phyloP scores from a whole-genome alignment of 2,888 invertebrate genomes.

The Drosophila diplacantha region DNA sequence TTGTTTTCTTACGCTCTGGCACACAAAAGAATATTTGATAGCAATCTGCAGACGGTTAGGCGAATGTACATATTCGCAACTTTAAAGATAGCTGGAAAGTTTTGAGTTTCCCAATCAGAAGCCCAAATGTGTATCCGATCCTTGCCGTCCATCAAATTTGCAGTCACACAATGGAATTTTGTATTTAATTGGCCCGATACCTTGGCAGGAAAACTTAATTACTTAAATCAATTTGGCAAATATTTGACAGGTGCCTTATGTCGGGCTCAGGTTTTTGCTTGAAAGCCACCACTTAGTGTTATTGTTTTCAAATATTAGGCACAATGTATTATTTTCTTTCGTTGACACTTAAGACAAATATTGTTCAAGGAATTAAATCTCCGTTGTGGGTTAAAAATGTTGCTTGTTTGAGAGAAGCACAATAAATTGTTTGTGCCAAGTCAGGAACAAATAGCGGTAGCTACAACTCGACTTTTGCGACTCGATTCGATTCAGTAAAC shows the following conservation, averaged over 20 bases:
- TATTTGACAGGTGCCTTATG: slow-evolving; percentile 6
- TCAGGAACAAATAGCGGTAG: background rate
- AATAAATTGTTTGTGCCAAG: background rate
- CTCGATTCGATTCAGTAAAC: slow-evolving; percentile 6
- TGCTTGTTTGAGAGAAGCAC: background rate
- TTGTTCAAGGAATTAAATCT: background rate
- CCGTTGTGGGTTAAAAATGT: background rate
- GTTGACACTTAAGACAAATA: background rate
- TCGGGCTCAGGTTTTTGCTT: background rate
- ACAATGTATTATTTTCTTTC: background rate
- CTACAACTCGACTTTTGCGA: background rate
- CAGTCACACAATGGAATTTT: slow-evolving; percentile 1
- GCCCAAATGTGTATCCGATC: background rate
- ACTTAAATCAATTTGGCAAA: slow-evolving; percentile 11
- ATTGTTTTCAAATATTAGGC: background rate
- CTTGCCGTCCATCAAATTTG: background rate
- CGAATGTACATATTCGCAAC: slow-evolving; percentile 19
- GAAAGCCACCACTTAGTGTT: background rate
- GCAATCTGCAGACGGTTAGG: slow-evolving; percentile 29
- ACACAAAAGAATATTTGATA: slow-evolving; percentile 31
- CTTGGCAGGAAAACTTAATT: slow-evolving; percentile 3
- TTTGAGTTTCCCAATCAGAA: slow-evolving; percentile 6
- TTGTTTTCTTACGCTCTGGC: slow-evolving; percentile 16
- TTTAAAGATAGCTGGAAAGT: slow-evolving; percentile 24
- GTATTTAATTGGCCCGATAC: background rate